Percentiles rank a stretch among this genome's conserved stretches.
Conservation (phyloP, 2,888 invertebrate genomes). For the Aphidoletes aphidimyza region DNA sequence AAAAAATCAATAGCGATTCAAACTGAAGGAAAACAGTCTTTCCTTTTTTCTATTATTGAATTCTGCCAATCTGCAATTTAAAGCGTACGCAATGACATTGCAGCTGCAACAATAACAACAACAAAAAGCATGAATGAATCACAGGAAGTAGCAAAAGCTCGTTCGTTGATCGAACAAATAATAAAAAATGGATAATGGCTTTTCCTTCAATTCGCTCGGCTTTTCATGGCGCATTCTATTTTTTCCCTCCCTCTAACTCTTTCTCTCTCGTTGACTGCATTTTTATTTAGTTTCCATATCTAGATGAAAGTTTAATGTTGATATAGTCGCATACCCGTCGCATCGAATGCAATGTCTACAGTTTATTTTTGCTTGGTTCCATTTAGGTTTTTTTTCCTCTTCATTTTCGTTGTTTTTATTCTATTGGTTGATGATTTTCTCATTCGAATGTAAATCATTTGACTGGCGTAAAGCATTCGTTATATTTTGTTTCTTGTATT, state of each 20-base stretch:
- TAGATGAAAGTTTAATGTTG: conserved; percentile 49
- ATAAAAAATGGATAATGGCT: conserved; percentile 47
- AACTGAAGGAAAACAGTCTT: conserved; percentile 18
- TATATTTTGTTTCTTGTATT: neutral
- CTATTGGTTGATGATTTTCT: neutral
- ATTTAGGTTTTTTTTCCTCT: neutral
- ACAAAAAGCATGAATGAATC: conserved; percentile 25
- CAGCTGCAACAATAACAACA: neutral
- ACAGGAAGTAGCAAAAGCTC: conserved; percentile 44
- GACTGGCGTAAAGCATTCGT: conserved; percentile 12
- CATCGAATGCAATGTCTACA: conserved; percentile 21
- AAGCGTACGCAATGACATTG: conserved; percentile 49
- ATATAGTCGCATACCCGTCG: conserved; percentile 20
- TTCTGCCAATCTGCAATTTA: conserved; percentile 43
- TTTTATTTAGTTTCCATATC: conserved; percentile 49
- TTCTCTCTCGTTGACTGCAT: neutral
- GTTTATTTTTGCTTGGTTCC: neutral
- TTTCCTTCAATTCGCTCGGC: conserved; percentile 15
- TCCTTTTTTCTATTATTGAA: neutral
- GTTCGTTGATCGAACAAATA: conserved; percentile 51
- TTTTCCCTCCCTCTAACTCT: neutral
- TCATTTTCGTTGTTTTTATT: neutral
- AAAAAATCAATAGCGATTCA: conserved; percentile 25
- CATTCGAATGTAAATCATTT: neutral
- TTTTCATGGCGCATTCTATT: conserved; percentile 14